These are phyloP conservation scores for Argopecten irradians DNA, from an alignment of 1,140 invertebrate genomes.

Conservation along the genomic window DNA sequence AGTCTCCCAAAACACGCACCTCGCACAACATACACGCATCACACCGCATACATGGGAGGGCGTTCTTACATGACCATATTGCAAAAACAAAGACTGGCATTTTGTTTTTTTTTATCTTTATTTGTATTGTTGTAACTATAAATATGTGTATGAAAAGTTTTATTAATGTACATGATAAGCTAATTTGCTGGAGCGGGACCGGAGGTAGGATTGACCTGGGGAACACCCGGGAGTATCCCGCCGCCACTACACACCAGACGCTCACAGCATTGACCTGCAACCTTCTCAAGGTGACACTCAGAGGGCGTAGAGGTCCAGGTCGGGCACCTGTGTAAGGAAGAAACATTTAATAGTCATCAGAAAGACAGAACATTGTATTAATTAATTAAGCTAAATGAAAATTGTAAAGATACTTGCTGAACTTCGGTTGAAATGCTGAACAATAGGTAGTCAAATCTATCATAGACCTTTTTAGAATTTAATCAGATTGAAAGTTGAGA, in stretches of 20 bases:
- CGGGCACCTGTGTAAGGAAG: neutral
- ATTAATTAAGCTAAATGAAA: too few species aligned
- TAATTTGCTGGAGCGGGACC: neutral
- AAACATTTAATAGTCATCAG: too few species aligned
- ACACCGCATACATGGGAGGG: too few species aligned
- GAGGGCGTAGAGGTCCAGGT: neutral
- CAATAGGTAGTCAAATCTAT: too few species aligned
- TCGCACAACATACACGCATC: too few species aligned
- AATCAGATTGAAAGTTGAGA: too few species aligned
- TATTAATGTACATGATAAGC: neutral
- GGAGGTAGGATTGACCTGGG: neutral
- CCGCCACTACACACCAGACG: neutral
- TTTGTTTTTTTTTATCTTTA: neutral
- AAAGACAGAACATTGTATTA: too few species aligned
- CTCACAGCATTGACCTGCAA: neutral
- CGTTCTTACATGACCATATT: too few species aligned
- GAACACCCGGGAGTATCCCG: neutral
- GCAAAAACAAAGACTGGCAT: neutral
- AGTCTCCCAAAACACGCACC: too few species aligned
- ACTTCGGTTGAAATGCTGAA: too few species aligned
- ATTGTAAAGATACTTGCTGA: too few species aligned
- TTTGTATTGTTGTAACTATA: neutral
- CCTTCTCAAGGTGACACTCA: neutral
- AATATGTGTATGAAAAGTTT: neutral
- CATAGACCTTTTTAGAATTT: too few species aligned